A percentile compares a stretch with the other conserved stretches of the same genome.
phyloP scores from a whole-genome alignment of 1,140 invertebrate species.

The Belonocnema kinseyi region DNA sequence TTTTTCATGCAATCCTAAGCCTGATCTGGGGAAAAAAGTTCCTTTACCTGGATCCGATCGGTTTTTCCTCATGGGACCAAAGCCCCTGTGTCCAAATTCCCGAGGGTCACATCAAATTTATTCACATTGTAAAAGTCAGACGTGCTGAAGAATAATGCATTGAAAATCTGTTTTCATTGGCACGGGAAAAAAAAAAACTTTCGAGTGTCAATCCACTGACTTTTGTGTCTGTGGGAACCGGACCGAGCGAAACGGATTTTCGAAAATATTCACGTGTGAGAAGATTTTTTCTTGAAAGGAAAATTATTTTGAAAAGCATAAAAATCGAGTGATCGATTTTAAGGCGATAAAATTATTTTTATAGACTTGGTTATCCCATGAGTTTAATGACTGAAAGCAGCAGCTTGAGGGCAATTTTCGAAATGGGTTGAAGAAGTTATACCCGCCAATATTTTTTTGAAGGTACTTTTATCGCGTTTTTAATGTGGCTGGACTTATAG shows the following conservation, averaged over 20 bases:
- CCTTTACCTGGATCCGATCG: background rate
- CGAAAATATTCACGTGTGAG: too few relatives aligned
- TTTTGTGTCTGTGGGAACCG: background rate
- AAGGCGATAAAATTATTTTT: too few relatives aligned
- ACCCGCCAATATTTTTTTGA: conserved; percentile 25
- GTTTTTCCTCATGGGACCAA: background rate
- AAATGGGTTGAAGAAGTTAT: conserved; percentile 11
- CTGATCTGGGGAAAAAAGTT: too few relatives aligned
- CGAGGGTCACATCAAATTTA: conserved; percentile 8
- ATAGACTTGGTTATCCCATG: too few relatives aligned
- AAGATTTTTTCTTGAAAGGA: too few relatives aligned
- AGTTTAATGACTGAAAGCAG: too few relatives aligned
- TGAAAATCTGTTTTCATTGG: background rate
- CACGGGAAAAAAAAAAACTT: background rate
- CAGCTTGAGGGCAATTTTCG: background rate
- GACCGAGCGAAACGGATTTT: too few relatives aligned
- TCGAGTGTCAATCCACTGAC: background rate
- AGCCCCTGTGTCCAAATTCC: background rate
- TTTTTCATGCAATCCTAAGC: too few relatives aligned
- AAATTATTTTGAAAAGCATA: too few relatives aligned
- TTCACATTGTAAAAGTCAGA: background rate
- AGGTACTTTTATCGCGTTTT: conserved; percentile 22
- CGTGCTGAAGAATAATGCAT: background rate
- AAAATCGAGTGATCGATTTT: too few relatives aligned
- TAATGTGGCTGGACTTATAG: conserved; percentile 44